A percentile compares a stretch with the other conserved stretches of the same genome.
Evolutionary conservation across 2,113 vertebrate genomes (phyloP).

Genomic region (Zapornia atra): DNA sequence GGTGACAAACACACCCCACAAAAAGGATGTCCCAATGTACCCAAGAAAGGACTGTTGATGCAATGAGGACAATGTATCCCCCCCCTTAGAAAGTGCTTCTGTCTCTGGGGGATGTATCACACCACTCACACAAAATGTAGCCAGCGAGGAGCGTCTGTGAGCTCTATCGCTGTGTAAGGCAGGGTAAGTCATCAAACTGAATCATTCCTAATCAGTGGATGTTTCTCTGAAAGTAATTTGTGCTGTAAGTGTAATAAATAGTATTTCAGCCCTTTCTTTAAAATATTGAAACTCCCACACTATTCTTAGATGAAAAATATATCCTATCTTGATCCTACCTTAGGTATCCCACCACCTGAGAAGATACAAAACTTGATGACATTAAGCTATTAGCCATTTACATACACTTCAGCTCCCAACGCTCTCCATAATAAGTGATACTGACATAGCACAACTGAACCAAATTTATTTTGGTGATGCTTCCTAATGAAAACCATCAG

Average conservation of each 20-base stretch:
- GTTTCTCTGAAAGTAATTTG: not conserved
- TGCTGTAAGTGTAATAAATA: not conserved
- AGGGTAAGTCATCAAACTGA: not conserved
- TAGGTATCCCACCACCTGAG: not conserved
- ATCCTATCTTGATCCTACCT: not conserved
- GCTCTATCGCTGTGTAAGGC: not conserved
- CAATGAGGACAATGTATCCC: not conserved
- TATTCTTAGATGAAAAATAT: not conserved
- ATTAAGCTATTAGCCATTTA: not conserved
- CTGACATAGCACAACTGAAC: not conserved
- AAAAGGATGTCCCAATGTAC: constrained; percentile 14
- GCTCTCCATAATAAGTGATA: not conserved
- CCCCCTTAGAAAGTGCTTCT: not conserved
- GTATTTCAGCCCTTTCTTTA: not conserved
- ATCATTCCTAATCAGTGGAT: not conserved
- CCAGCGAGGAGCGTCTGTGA: not conserved
- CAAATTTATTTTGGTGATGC: not conserved
- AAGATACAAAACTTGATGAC: not conserved
- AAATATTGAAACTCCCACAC: not conserved
- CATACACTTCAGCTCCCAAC: not conserved
- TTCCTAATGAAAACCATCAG: not conserved
- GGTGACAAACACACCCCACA: not conserved
- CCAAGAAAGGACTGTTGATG: not conserved
- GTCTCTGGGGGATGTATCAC: not conserved
- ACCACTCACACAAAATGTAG: not conserved